Conservation (phyloP, 1,140 invertebrate genomes). For the Bombus sibiricus region DNA sequence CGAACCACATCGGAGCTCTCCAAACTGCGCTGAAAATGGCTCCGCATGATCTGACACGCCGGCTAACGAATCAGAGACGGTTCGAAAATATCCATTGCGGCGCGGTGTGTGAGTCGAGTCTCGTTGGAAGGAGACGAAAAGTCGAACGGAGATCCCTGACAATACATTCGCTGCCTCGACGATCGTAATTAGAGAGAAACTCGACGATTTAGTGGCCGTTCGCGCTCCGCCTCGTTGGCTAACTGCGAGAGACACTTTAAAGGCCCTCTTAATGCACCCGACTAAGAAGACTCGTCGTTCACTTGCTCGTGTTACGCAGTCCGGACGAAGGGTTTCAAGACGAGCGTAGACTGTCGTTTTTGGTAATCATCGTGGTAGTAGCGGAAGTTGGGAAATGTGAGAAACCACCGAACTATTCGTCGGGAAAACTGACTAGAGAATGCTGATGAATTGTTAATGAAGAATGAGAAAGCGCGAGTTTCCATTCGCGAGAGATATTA, state of each 20-base stretch:
- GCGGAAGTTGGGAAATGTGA: background rate
- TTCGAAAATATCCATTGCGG: slow-evolving; percentile 32
- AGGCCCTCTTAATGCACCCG: slow-evolving; percentile 62
- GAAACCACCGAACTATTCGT: slow-evolving; percentile 3
- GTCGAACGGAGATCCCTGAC: slow-evolving; percentile 34
- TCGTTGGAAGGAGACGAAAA: background rate
- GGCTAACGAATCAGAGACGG: slow-evolving; percentile 41
- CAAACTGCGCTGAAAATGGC: background rate
- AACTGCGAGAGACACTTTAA: slow-evolving; percentile 68
- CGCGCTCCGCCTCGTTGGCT: slow-evolving; percentile 45
- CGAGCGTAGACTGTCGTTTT: slow-evolving; percentile 17
- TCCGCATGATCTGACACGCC: background rate
- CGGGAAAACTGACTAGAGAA: background rate
- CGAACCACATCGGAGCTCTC: slow-evolving; percentile 21
- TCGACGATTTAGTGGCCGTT: slow-evolving; percentile 64
- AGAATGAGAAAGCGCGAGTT: background rate
- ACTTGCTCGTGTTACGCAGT: slow-evolving; percentile 43
- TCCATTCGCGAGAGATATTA: background rate
- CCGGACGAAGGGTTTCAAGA: slow-evolving; percentile 10
- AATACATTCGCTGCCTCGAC: slow-evolving; percentile 47
- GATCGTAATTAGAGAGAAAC: slow-evolving; percentile 65
- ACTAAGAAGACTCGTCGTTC: slow-evolving; percentile 34
- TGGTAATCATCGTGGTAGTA: background rate
- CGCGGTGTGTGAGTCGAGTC: background rate
- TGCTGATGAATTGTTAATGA: slow-evolving; percentile 9